Conservation (phyloP, 1,140 invertebrate genomes). For the Aphelinus certus region DNA sequence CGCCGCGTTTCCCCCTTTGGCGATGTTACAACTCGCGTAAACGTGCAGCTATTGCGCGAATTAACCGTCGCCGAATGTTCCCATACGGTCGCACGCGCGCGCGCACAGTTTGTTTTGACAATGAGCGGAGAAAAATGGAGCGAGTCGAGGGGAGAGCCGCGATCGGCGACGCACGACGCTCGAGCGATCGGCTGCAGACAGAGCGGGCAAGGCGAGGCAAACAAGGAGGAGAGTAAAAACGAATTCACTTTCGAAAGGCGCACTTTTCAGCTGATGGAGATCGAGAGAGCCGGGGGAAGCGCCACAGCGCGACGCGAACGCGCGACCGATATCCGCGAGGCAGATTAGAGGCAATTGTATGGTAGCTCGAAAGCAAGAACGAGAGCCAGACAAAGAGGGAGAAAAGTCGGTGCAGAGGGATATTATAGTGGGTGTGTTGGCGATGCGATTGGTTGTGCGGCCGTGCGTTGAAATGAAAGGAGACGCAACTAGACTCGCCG, state of each 20-base stretch:
- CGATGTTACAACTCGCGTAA: too few relatives aligned
- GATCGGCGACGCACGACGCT: too few relatives aligned
- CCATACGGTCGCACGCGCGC: too few relatives aligned
- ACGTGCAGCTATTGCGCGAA: too few relatives aligned
- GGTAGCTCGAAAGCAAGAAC: neutral
- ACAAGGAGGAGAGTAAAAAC: conserved; percentile 19
- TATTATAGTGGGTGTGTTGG: conserved; percentile 56
- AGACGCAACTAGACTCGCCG: conserved; percentile 49
- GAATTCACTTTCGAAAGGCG: conserved; percentile 37
- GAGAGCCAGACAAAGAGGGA: conserved; percentile 6
- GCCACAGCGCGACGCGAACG: conserved; percentile 14
- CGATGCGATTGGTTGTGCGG: conserved; percentile 49
- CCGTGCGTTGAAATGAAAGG: conserved; percentile 66
- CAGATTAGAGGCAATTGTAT: conserved; percentile 14
- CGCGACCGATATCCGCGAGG: neutral
- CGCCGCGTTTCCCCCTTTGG: neutral
- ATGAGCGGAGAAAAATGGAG: neutral
- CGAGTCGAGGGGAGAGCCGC: too few relatives aligned
- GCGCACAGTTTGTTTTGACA: conserved; percentile 21
- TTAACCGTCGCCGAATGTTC: too few relatives aligned
- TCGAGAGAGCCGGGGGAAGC: conserved; percentile 15
- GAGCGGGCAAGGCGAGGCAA: neutral
- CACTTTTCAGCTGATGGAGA: neutral
- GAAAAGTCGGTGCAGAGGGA: conserved; percentile 44
- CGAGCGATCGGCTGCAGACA: neutral